Conservation (phyloP, 2,888 invertebrate species). For the Lasius platythorax region DNA sequence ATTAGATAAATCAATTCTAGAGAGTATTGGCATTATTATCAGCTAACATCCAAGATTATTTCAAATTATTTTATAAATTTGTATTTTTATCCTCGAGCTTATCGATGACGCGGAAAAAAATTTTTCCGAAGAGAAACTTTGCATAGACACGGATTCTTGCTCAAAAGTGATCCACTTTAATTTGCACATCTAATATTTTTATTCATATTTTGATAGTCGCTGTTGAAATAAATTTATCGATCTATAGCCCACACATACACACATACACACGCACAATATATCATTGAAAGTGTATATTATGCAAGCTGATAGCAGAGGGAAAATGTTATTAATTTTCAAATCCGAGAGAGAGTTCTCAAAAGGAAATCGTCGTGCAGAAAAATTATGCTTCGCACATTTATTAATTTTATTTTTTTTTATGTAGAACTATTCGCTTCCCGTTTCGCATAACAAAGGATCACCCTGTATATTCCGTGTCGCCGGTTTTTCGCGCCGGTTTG, state of each 20-base stretch:
- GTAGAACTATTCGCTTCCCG: background rate
- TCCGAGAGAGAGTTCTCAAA: background rate
- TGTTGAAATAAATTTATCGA: background rate
- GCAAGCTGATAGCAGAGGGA: background rate
- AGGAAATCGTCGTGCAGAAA: background rate
- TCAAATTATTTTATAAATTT: background rate
- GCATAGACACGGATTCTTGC: background rate
- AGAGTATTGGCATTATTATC: background rate
- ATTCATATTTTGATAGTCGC: background rate
- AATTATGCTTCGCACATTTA: background rate
- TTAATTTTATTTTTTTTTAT: background rate
- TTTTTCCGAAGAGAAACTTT: background rate
- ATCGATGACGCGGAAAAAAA: background rate
- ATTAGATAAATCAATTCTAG: background rate
- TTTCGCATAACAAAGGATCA: conserved; percentile 6
- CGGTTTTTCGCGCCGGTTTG: conserved; percentile 34
- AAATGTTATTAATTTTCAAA: background rate
- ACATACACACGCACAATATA: background rate
- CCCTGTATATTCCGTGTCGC: conserved; percentile 16
- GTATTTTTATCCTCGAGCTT: background rate
- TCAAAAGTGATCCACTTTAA: background rate
- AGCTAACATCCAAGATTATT: background rate
- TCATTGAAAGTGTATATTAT: too few species aligned
- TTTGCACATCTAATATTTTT: background rate
- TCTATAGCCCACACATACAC: background rate